Percentiles rank a stretch among this genome's conserved stretches.
Conservation (phyloP, 2,888 invertebrate species). For the Drepana falcataria region DNA sequence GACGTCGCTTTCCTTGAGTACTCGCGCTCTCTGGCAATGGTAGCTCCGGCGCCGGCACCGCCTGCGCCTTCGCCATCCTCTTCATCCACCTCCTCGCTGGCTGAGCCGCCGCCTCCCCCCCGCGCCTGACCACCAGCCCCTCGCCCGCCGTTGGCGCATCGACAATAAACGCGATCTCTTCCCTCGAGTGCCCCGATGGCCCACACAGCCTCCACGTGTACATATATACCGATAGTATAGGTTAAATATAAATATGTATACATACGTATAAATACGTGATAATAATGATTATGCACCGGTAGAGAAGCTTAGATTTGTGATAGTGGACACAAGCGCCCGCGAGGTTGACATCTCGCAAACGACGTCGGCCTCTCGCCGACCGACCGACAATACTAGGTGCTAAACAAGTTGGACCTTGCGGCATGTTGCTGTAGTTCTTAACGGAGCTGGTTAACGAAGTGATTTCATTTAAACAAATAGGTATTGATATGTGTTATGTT, state of each 20-base stretch:
- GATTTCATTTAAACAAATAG: slow-evolving; percentile 61
- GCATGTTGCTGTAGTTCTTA: slow-evolving; percentile 66
- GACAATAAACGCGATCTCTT: slow-evolving; percentile 70
- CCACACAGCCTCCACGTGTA: slow-evolving; percentile 60
- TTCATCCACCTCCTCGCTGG: slow-evolving; percentile 81
- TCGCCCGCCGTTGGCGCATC: slow-evolving; percentile 75
- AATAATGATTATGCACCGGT: slow-evolving; percentile 74
- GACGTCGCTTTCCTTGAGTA: slow-evolving; percentile 86
- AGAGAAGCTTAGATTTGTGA: slow-evolving; percentile 76
- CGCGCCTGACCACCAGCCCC: slow-evolving; percentile 78
- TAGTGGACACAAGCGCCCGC: slow-evolving; percentile 60
- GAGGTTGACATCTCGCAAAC: slow-evolving; percentile 61
- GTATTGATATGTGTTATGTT: slow-evolving; percentile 71
- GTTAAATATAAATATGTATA: slow-evolving; percentile 66
- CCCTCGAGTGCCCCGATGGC: slow-evolving; percentile 52
- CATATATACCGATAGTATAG: slow-evolving; percentile 57
- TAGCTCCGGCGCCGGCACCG: slow-evolving; percentile 65
- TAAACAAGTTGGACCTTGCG: slow-evolving; percentile 72
- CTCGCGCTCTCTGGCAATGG: slow-evolving; percentile 79
- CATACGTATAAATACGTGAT: slow-evolving; percentile 74
- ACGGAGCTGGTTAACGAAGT: slow-evolving; percentile 62
- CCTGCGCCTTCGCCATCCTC: slow-evolving; percentile 78
- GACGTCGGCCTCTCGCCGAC: slow-evolving; percentile 58
- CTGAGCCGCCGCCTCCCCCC: slow-evolving; percentile 75
- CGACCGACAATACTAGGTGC: slow-evolving; percentile 78